Evolutionary conservation across 2,113 vertebrate genomes (phyloP).

Genomic region (Setophaga coronata): DNA sequence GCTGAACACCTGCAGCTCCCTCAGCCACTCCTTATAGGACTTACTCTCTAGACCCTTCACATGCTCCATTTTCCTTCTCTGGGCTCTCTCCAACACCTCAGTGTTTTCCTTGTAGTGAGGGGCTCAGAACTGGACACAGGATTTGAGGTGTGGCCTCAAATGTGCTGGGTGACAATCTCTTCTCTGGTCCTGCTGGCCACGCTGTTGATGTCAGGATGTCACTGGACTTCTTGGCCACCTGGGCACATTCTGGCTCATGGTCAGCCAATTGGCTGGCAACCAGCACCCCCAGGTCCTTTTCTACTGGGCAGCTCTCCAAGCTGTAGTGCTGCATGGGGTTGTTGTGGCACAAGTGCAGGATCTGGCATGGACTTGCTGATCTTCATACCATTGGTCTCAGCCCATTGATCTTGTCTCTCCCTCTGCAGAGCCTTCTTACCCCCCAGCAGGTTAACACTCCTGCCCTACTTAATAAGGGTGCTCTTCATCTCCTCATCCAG

Average conservation of each 20-base stretch:
- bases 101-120: not conserved
- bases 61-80: not conserved
- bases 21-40: not conserved
- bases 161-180: not conserved
- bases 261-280: rapidly evolving
- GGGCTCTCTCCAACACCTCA: not conserved
- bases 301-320: not conserved
- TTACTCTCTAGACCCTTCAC: not conserved
- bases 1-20: not conserved
- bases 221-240: not conserved
- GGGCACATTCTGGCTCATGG: not conserved
- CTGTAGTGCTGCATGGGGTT: not conserved
- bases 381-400: not conserved
- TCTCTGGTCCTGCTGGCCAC: not conserved
- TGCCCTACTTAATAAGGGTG: not conserved
- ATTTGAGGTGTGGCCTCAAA: not conserved
- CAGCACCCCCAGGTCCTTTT: not conserved
- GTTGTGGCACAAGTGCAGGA: not conserved
- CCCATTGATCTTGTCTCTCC: not conserved
- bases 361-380: not conserved
- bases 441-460: not conserved
- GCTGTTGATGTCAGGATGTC: not conserved
- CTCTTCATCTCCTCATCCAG: not conserved
- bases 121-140: not conserved
- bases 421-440: not conserved